Percentiles rank a stretch among this genome's conserved stretches.
These are phyloP conservation scores for Synergus japonicus DNA, from an alignment of 2,888 invertebrate genomes.

Conservation along the genomic window DNA sequence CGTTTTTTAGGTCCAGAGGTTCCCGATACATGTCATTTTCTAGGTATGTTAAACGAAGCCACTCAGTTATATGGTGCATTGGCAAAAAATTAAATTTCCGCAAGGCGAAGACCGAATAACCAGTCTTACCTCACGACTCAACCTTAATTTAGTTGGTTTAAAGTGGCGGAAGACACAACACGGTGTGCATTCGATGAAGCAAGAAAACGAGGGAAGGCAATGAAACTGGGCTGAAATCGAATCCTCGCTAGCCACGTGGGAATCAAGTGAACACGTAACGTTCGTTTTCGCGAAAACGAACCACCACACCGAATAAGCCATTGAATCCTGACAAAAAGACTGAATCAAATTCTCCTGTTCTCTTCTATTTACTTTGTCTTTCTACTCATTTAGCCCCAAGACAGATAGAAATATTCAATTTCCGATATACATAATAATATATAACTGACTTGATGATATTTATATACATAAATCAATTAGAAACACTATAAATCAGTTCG, in stretches of 20 bases:
- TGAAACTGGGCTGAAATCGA: slow-evolving; percentile 57
- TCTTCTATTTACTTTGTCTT: not conserved
- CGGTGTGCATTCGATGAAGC: slow-evolving; percentile 55
- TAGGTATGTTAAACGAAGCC: not conserved
- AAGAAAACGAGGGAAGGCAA: slow-evolving; percentile 45
- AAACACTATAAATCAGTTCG: not conserved
- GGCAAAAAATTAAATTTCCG: slow-evolving; percentile 54
- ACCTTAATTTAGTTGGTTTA: slow-evolving; percentile 58
- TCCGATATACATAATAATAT: not conserved
- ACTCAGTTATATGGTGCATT: slow-evolving; percentile 50
- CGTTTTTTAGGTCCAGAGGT: not conserved
- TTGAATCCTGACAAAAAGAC: not conserved
- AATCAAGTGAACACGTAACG: slow-evolving; percentile 56
- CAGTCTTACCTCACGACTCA: slow-evolving; percentile 48
- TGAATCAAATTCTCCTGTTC: not conserved
- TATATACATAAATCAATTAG: not conserved
- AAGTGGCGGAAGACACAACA: slow-evolving; percentile 59
- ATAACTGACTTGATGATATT: not conserved
- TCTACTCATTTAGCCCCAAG: not conserved
- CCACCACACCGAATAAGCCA: slow-evolving; percentile 1
- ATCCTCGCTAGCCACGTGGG: slow-evolving; percentile 58
- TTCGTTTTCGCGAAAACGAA: slow-evolving; percentile 61
- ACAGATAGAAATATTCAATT: not conserved
- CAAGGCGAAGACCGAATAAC: slow-evolving; percentile 50
- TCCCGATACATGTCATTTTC: not conserved